Evolutionary conservation across 2,797 vertebrate species (phyloP), one percentile per base, ranked within the genome.

Genomic region (Xenentodon cancila): DNA sequence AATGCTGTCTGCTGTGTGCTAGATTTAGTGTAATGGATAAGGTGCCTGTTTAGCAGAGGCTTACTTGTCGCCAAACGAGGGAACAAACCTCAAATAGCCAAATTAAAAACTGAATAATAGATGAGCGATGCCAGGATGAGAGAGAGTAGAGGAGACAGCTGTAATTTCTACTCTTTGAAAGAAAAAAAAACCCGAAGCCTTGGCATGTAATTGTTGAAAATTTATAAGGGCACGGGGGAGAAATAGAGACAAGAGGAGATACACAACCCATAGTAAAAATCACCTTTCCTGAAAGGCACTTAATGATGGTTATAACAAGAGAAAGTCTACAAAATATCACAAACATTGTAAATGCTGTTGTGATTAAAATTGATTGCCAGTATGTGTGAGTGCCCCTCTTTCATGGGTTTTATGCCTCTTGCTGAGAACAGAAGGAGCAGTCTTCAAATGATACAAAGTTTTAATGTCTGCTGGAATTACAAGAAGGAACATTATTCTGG

Each of bases 71-170:
- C 89, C 86, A 91, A 91, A 92, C 80, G 87, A 91, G 90, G 88
- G 90, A 90, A 88, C 87, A 91, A 92, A 93, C 90, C 91, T 93
- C 91, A 90, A 93, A 94, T 90, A 91, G 91, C 86, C 91, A 93
- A 93, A 93, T 94, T 93, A 93, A 93, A 93, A 93, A 84, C 90
- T 94, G 90, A 94, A 94, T 94, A 94, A 94, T 94, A 92, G 89
- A 94, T 93, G 93, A 93, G 90, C 65, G 88, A 93, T 90, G 83
- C 85, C 81, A 80, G 84, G 88, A 88, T 91, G 88, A 89, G 84
- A 89, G 84, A 77, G 82, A 86, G 75, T 74, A 85, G 85, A 88
- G 85, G 85, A 91, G 91, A 90, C 90, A 91, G 88, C 87, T 90
- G 87, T 91, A 93, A 91, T 92, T 92, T 91, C 91, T 90, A 87